phyloP scores from a whole-genome alignment of 2,888 invertebrate species.

The Axea sp. region DNA sequence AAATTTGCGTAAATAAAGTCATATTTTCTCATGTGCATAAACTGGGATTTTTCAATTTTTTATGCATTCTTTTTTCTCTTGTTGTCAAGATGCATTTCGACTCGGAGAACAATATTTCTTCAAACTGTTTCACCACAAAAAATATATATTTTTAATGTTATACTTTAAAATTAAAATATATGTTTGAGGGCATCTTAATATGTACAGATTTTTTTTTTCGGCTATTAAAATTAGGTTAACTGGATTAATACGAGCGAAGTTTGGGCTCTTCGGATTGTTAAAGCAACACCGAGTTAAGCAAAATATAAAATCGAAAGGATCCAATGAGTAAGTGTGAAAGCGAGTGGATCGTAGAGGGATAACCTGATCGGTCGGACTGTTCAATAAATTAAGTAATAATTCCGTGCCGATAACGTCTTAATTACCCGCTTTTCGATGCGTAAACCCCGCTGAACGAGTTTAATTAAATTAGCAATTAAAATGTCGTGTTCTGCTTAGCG shows the following conservation, averaged over 20 bases:
- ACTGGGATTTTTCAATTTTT: slow-evolving; percentile 4
- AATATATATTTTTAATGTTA: too few species aligned
- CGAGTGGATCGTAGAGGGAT: slow-evolving; percentile 2
- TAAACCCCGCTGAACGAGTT: slow-evolving; percentile 64
- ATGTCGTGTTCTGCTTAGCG: slow-evolving; percentile 69
- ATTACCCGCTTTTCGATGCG: slow-evolving; percentile 68
- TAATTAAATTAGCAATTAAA: slow-evolving; percentile 79
- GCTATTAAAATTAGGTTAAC: too few species aligned
- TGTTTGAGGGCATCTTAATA: too few species aligned
- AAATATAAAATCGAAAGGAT: too few species aligned
- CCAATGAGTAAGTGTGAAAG: slow-evolving; percentile 17
- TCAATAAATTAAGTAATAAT: slow-evolving; percentile 77
- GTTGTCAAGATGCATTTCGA: not conserved
- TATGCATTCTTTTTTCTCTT: not conserved
- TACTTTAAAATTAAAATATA: too few species aligned
- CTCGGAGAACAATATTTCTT: not conserved
- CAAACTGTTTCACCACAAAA: too few species aligned
- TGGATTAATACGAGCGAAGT: too few species aligned
- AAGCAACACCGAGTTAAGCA: too few species aligned
- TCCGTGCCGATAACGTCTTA: slow-evolving; percentile 75
- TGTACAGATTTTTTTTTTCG: too few species aligned
- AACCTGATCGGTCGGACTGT: slow-evolving; percentile 25
- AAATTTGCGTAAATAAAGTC: slow-evolving; percentile 31
- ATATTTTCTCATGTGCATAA: slow-evolving; percentile 13
- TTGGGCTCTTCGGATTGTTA: too few species aligned